Conservation (phyloP, 1,140 invertebrate genomes). For the Bombus haemorrhoidalis region DNA sequence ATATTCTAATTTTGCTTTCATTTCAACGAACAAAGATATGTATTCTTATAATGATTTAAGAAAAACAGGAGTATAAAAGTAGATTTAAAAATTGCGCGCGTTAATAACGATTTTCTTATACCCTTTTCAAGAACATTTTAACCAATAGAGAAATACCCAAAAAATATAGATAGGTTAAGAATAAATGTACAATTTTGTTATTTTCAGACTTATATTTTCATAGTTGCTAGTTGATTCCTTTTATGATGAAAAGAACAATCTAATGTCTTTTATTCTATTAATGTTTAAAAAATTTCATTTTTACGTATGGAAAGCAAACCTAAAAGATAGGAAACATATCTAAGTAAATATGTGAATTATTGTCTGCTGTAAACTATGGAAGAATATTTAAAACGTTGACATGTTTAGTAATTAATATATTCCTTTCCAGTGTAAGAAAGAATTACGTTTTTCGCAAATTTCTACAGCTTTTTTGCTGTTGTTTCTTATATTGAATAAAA, state of each 20-base stretch:
- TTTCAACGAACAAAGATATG: background rate
- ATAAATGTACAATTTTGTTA: background rate
- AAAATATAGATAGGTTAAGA: background rate
- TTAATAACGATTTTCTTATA: no score
- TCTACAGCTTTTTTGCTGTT: background rate
- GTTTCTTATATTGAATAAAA: background rate
- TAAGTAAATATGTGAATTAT: no score
- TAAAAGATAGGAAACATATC: no score
- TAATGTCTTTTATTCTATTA: no score
- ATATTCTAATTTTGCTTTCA: background rate
- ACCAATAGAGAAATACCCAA: background rate
- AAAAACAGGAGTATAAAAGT: background rate
- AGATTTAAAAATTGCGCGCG: background rate
- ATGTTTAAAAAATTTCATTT: no score
- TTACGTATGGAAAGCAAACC: no score
- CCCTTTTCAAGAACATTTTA: background rate
- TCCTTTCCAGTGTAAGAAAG: background rate
- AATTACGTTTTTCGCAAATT: background rate
- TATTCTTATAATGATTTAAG: background rate
- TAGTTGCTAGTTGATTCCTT: background rate
- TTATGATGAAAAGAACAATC: background rate
- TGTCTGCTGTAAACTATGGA: no score
- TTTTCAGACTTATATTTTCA: background rate
- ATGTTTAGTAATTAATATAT: background rate
- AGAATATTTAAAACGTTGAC: no score